Percentiles rank a stretch among this genome's conserved stretches.
Conservation (phyloP, 2,888 invertebrate species). For the Exephanes ischioxanthus region DNA sequence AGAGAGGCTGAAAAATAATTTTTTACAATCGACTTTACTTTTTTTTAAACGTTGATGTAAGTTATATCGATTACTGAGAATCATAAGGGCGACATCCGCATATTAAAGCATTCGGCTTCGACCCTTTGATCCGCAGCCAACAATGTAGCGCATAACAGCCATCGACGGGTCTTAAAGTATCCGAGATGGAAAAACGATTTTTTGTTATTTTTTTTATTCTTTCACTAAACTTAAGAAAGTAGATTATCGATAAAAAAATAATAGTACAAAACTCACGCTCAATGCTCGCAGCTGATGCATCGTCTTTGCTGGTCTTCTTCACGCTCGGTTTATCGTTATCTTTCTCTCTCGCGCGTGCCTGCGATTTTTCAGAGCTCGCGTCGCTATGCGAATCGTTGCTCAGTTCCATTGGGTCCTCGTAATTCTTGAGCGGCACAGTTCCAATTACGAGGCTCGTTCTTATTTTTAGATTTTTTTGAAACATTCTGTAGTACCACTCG, state of each 20-base stretch:
- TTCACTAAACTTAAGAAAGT: neutral
- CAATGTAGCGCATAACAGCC: neutral
- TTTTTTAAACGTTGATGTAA: neutral
- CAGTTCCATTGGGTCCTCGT: slow-evolving; percentile 74
- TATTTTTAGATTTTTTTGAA: slow-evolving; percentile 80
- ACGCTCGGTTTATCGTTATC: slow-evolving; percentile 4
- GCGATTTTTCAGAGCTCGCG: slow-evolving; percentile 3
- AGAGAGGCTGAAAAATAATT: slow-evolving; percentile 68
- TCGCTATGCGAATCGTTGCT: slow-evolving; percentile 60
- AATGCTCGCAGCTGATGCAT: neutral
- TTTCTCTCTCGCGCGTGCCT: neutral
- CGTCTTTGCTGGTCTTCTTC: slow-evolving; percentile 25
- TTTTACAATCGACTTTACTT: neutral
- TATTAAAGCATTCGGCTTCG: too few relatives aligned
- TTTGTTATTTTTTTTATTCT: neutral
- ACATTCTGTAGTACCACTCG: slow-evolving; percentile 81
- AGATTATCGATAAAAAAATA: neutral
- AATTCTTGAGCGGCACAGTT: slow-evolving; percentile 78
- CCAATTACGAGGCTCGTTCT: slow-evolving; percentile 77
- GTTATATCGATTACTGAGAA: neutral
- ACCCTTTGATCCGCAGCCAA: neutral
- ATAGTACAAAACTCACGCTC: slow-evolving; percentile 40
- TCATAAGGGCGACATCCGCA: neutral
- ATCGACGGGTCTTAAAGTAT: too few relatives aligned
- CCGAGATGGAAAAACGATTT: too few relatives aligned